Conservation (phyloP, 2,797 vertebrate genomes). For the Decapterus maruadsi region DNA sequence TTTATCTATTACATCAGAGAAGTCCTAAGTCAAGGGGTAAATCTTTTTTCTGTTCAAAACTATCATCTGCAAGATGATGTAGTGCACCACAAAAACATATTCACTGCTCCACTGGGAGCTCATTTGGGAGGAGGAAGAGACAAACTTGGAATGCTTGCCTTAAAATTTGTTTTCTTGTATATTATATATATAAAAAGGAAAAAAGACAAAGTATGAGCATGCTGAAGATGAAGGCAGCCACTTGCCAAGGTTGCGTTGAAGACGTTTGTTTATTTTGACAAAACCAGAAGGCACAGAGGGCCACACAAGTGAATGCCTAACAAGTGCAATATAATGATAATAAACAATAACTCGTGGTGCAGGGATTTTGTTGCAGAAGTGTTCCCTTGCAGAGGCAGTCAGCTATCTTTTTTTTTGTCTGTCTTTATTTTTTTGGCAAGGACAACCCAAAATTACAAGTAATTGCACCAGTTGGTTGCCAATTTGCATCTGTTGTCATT, state of each 20-base stretch:
- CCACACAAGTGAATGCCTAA: slow-evolving; percentile 66
- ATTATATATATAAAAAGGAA: neutral
- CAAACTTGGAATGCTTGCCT: neutral
- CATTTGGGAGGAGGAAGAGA: slow-evolving; percentile 52
- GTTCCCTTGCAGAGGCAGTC: neutral
- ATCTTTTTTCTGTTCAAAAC: slow-evolving; percentile 22
- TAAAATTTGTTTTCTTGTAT: slow-evolving; percentile 24
- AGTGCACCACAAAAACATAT: neutral
- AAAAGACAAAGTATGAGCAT: slow-evolving; percentile 7
- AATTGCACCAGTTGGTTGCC: neutral
- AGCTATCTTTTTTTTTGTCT: no score
- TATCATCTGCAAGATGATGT: slow-evolving; percentile 17
- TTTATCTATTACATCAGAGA: neutral
- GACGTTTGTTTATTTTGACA: slow-evolving; percentile 68
- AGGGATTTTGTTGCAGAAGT: slow-evolving; percentile 25
- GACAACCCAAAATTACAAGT: neutral
- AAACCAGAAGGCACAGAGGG: slow-evolving; percentile 38
- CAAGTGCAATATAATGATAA: slow-evolving; percentile 64
- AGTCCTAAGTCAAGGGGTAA: neutral
- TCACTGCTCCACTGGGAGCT: slow-evolving; percentile 40
- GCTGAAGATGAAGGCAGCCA: slow-evolving; percentile 33
- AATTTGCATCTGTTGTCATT: neutral
- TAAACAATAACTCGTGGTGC: slow-evolving; percentile 45
- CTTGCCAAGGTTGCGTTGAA: slow-evolving; percentile 48
- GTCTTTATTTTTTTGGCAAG: neutral